Evolutionary conservation across 2,797 vertebrate genomes (phyloP).

Genomic region (Tarsius wallacei): DNA sequence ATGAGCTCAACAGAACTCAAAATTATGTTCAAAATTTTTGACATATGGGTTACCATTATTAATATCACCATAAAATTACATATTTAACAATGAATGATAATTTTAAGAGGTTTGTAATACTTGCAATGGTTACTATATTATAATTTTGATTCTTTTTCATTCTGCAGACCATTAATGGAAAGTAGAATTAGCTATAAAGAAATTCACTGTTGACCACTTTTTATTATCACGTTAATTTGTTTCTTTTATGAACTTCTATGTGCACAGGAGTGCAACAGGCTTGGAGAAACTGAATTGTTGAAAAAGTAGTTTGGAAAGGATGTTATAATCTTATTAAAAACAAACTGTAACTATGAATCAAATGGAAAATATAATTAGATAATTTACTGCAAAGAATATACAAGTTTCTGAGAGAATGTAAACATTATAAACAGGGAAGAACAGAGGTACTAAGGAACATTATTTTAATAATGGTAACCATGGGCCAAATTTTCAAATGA

Average conservation of each 20-base stretch:
- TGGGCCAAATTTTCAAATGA: not conserved
- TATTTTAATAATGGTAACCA: not conserved
- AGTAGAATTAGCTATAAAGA: slow-evolving; percentile 13
- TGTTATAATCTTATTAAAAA: slow-evolving; percentile 5
- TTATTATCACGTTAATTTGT: slow-evolving; percentile 43
- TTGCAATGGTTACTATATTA: not conserved
- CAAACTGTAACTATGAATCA: not conserved
- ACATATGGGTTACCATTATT: slow-evolving; percentile 55
- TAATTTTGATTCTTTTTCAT: not conserved
- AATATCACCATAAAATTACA: slow-evolving; percentile 49
- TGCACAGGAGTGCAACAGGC: not conserved
- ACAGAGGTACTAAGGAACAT: not conserved
- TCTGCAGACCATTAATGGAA: slow-evolving; percentile 31
- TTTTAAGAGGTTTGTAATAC: slow-evolving; percentile 5
- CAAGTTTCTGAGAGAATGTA: not conserved
- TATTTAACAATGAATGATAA: not conserved
- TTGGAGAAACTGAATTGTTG: not conserved
- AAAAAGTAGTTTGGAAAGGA: not conserved
- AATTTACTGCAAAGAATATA: not conserved
- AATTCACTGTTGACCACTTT: slow-evolving; percentile 59
- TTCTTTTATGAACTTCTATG: slow-evolving; percentile 49
- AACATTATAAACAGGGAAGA: not conserved
- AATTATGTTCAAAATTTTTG: slow-evolving; percentile 52
- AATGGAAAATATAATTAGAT: not conserved
- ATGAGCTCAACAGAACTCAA: slow-evolving; percentile 45